phyloP scores from a whole-genome alignment of 2,888 invertebrate genomes.

The Trichogramma evanescens region DNA sequence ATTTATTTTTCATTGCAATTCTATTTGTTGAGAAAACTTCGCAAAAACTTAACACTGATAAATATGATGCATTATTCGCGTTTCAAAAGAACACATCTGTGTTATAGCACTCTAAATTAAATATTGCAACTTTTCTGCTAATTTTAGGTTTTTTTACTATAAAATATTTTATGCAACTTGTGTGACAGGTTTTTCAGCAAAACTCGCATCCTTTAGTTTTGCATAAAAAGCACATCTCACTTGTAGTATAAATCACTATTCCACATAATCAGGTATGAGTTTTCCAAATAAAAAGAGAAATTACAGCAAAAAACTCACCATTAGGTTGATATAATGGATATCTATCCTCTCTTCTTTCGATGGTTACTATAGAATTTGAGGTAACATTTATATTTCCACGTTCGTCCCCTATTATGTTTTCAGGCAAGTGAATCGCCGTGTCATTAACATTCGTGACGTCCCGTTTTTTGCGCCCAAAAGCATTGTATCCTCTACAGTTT shows the following conservation, averaged over 20 bases:
- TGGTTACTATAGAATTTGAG: slow-evolving; percentile 84
- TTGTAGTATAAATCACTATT: not conserved
- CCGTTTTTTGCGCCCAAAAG: slow-evolving; percentile 77
- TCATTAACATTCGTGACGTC: slow-evolving; percentile 56
- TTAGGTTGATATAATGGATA: slow-evolving; percentile 72
- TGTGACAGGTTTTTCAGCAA: not conserved
- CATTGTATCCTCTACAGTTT: slow-evolving; percentile 85
- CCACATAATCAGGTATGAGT: not conserved
- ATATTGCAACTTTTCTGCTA: too few species aligned
- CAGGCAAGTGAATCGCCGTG: slow-evolving; percentile 56
- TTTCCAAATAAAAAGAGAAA: not conserved
- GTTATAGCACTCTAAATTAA: too few species aligned
- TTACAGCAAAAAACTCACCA: slow-evolving; percentile 49
- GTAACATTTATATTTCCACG: slow-evolving; percentile 89
- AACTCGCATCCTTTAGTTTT: not conserved
- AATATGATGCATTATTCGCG: too few species aligned
- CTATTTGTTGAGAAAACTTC: not conserved
- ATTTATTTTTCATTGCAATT: not conserved
- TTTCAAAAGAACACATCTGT: too few species aligned
- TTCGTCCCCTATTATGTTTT: slow-evolving; percentile 50
- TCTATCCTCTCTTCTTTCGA: slow-evolving; percentile 75
- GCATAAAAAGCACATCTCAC: not conserved
- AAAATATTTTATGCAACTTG: too few species aligned
- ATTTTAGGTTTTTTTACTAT: too few species aligned
- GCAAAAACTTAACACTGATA: too few species aligned